Percentiles rank a stretch among this genome's conserved stretches.
Evolutionary conservation across 2,113 vertebrate genomes (phyloP).

Genomic region (zebrafish (Danio rerio)): DNA sequence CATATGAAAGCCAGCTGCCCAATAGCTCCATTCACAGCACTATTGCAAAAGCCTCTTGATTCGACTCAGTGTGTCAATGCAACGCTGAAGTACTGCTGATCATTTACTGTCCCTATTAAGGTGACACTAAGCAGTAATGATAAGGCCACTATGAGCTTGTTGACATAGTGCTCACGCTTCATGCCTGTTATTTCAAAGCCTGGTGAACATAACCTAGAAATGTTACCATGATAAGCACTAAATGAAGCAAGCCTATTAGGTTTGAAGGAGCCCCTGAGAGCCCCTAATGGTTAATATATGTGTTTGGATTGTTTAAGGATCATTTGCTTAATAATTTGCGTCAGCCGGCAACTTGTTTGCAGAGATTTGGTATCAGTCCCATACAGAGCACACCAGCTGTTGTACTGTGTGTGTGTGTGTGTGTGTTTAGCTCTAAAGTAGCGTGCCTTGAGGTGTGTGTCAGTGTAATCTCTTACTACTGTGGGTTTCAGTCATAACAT

Average conservation of each 20-base stretch:
- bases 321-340: constrained; percentile 48
- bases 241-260: constrained; percentile 50
- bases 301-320: constrained; percentile 51
- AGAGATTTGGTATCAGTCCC: constrained; percentile 57
- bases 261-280: constrained; percentile 45
- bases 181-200: constrained; percentile 52
- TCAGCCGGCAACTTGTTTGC: constrained; percentile 47
- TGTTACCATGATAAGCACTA: constrained; percentile 60
- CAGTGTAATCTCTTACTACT: background rate
- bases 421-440: background rate
- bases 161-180: constrained; percentile 52
- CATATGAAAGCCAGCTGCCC: background rate
- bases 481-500: background rate
- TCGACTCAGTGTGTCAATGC: background rate
- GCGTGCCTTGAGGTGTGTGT: constrained; percentile 27
- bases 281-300: constrained; percentile 34
- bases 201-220: constrained; percentile 56
- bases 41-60: background rate
- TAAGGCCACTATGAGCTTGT: constrained; percentile 53
- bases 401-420: constrained; percentile 31
- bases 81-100: constrained; percentile 6
- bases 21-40: background rate
- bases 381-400: constrained; percentile 56
- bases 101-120: constrained; percentile 48
- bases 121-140: constrained; percentile 43